These are phyloP conservation scores for Harpagus bidentatus DNA, from an alignment of 2,113 vertebrate species.

Conservation along the genomic window DNA sequence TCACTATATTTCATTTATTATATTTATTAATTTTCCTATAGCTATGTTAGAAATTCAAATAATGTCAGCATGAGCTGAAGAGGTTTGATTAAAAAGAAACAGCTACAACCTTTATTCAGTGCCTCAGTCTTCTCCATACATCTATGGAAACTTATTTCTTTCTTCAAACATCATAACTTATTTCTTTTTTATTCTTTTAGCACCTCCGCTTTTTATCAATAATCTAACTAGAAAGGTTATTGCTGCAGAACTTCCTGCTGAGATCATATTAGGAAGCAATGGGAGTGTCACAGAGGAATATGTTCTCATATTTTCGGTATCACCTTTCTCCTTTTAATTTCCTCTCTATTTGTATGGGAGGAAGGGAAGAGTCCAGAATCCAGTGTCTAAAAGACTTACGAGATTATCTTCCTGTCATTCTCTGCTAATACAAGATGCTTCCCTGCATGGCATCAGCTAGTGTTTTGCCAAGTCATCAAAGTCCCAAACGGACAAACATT, in stretches of 20 bases:
- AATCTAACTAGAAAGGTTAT: not conserved
- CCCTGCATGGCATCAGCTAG: not conserved
- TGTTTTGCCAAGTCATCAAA: constrained; percentile 31
- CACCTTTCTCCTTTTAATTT: constrained; percentile 42
- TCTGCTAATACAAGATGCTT: not conserved
- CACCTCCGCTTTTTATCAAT: not conserved
- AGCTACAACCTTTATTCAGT: not conserved
- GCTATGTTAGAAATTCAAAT: not conserved
- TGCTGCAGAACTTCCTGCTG: constrained; percentile 16
- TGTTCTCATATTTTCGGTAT: not conserved
- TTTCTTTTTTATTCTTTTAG: not conserved
- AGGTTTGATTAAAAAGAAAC: not conserved
- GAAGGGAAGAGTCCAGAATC: constrained; percentile 3
- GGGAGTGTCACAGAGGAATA: not conserved
- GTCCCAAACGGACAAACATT: not conserved
- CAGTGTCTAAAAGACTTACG: not conserved
- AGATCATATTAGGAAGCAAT: not conserved
- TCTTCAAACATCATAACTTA: not conserved
- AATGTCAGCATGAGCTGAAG: not conserved
- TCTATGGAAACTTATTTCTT: not conserved
- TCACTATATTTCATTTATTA: not conserved
- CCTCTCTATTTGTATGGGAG: constrained; percentile 19
- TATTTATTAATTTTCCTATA: not conserved
- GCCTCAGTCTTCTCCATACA: not conserved
- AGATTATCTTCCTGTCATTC: constrained; percentile 26